Percentiles rank a stretch among this genome's conserved stretches.
phyloP scores from a whole-genome alignment of 2,113 vertebrate species.

The Campylomormyrus tamandua region DNA sequence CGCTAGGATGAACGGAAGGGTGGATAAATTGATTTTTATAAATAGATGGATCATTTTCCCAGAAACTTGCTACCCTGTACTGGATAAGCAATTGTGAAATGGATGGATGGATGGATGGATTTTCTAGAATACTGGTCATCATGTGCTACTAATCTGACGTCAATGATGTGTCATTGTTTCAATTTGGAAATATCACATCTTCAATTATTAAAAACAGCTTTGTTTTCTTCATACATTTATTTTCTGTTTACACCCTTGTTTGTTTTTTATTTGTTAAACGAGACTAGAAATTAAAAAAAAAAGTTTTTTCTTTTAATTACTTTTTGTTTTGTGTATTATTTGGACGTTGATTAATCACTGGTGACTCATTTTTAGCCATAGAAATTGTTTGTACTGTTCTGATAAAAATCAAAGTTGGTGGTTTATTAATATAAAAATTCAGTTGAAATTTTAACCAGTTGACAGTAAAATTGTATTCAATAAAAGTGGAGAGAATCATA shows the following conservation, averaged over 20 bases:
- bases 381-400: background rate
- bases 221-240: background rate
- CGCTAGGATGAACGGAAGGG: background rate
- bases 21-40: constrained; percentile 2
- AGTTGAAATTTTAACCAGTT: background rate
- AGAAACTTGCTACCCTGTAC: background rate
- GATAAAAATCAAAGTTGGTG: background rate
- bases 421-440: background rate
- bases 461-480: background rate
- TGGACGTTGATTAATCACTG: background rate
- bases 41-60: background rate
- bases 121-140: background rate
- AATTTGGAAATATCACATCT: background rate
- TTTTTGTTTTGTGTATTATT: background rate
- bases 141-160: background rate
- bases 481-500: background rate
- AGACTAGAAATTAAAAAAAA: background rate
- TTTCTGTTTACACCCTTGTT: background rate
- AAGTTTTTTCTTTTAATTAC: background rate
- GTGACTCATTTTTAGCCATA: background rate
- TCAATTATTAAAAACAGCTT: background rate
- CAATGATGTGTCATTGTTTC: background rate
- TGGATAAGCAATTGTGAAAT: background rate
- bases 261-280: background rate
- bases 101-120: background rate